Conservation (phyloP, 2,797 vertebrate species). For the Syngnathus rostellatus region DNA sequence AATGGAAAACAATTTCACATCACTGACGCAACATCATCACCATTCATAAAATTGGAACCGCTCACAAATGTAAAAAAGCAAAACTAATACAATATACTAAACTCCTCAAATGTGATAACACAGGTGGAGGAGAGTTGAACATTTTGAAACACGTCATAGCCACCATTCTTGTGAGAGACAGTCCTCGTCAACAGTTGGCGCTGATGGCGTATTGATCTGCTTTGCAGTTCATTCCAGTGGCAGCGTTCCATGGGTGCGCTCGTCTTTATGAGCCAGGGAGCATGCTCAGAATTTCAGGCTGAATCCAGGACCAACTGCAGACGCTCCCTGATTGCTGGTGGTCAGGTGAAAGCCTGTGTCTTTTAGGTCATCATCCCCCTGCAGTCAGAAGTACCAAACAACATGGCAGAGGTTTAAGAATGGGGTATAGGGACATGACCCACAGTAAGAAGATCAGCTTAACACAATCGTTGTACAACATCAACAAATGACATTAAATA, state of each 20-base stretch:
- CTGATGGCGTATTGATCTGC: constrained; percentile 27
- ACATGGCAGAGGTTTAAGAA: neutral
- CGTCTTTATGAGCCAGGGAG: constrained; percentile 4
- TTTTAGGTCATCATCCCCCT: constrained; percentile 94
- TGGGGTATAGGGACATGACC: no score
- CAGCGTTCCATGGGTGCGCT: constrained; percentile 15
- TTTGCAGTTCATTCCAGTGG: constrained; percentile 27
- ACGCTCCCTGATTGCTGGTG: constrained; percentile 90
- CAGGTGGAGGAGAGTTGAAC: neutral
- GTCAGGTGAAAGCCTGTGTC: constrained; percentile 96
- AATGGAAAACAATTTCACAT: constrained; percentile 39
- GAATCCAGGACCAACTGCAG: constrained; percentile 91
- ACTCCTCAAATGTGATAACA: constrained; percentile 28
- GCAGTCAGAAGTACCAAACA: constrained; percentile 14
- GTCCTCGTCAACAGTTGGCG: constrained; percentile 43
- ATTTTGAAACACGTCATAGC: constrained; percentile 18
- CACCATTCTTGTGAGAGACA: constrained; percentile 49
- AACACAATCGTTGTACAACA: no score
- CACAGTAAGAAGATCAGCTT: no score
- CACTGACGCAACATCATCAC: constrained; percentile 54
- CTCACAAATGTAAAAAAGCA: constrained; percentile 37
- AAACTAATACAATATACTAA: constrained; percentile 38
- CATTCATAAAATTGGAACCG: constrained; percentile 47
- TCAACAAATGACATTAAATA: no score
- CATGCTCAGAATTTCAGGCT: constrained; percentile 87